A percentile compares a stretch with the other conserved stretches of the same genome.
Conservation (phyloP, 1,140 invertebrate genomes). For the Leptonema lineaticorne region DNA sequence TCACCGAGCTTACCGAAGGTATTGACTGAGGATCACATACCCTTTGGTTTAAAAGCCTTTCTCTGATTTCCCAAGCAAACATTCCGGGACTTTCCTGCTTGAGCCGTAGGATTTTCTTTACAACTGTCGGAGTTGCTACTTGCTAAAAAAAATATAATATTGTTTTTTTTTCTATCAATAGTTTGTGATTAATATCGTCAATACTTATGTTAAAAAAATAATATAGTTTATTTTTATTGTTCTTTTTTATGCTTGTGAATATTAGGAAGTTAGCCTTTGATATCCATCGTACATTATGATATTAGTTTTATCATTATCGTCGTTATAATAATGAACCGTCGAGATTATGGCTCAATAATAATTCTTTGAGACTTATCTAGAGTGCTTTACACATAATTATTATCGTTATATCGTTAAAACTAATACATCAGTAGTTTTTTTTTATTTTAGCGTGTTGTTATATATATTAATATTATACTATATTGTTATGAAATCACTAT, state of each 20-base stretch:
- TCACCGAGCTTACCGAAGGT: conserved; percentile 92
- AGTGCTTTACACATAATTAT: conserved; percentile 7
- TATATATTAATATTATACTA: no score
- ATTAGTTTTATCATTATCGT: background rate
- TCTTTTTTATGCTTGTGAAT: no score
- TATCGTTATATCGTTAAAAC: no score
- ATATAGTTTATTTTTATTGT: no score
- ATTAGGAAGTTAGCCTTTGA: background rate
- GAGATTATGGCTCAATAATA: conserved; percentile 6
- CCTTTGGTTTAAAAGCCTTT: conserved; percentile 78
- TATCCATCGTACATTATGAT: no score
- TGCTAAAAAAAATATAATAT: conserved; percentile 65
- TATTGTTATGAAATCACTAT: no score
- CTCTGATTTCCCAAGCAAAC: conserved; percentile 92
- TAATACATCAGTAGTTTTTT: no score
- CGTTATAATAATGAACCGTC: background rate
- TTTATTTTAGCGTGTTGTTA: no score
- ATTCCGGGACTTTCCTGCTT: conserved; percentile 91
- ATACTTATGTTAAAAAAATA: no score
- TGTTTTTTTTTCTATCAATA: no score
- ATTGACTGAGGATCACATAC: conserved; percentile 84
- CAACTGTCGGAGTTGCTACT: conserved; percentile 89
- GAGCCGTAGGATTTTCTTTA: conserved; percentile 86
- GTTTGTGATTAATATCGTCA: no score
- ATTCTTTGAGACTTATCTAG: background rate